Evolutionary conservation across 2,888 invertebrate species (phyloP).

Genomic region (Brassicogethes aeneus): DNA sequence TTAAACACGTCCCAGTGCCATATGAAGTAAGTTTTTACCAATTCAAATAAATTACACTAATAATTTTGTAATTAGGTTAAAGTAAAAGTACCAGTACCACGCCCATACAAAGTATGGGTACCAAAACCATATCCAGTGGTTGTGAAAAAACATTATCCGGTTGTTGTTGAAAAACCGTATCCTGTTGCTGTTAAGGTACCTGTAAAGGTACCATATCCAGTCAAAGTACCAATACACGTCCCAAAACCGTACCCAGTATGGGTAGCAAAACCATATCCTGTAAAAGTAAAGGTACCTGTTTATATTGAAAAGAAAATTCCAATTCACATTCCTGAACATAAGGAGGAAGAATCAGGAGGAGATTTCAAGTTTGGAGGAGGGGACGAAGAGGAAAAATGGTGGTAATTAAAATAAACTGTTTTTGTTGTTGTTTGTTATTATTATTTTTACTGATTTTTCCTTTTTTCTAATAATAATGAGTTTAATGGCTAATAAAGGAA

Average conservation of each 20-base stretch:
- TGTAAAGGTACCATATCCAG: slow-evolving; percentile 45
- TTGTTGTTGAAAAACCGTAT: neutral
- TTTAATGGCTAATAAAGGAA: too few relatives aligned
- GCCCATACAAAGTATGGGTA: neutral
- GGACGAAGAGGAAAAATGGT: slow-evolving; percentile 8
- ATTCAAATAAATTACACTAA: too few relatives aligned
- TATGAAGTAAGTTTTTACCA: slow-evolving; percentile 44
- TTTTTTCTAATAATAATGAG: too few relatives aligned
- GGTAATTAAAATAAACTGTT: too few relatives aligned
- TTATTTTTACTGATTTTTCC: too few relatives aligned
- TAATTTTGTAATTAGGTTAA: neutral
- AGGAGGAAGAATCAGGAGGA: slow-evolving; percentile 19
- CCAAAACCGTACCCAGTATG: slow-evolving; percentile 33
- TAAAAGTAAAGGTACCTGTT: slow-evolving; percentile 38
- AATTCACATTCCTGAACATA: slow-evolving; percentile 29
- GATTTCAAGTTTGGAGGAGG: slow-evolving; percentile 16
- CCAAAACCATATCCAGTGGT: neutral
- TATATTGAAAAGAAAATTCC: slow-evolving; percentile 47
- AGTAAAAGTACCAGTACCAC: neutral
- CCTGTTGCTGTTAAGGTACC: slow-evolving; percentile 12
- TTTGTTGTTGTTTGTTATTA: slow-evolving; percentile 1
- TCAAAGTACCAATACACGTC: slow-evolving; percentile 24
- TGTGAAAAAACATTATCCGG: neutral
- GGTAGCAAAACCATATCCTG: slow-evolving; percentile 34
- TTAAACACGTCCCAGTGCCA: slow-evolving; percentile 46